A percentile compares a stretch with the other conserved stretches of the same genome.
phyloP scores from a whole-genome alignment of 2,113 vertebrate genomes.

The Anser brachyrhynchus region DNA sequence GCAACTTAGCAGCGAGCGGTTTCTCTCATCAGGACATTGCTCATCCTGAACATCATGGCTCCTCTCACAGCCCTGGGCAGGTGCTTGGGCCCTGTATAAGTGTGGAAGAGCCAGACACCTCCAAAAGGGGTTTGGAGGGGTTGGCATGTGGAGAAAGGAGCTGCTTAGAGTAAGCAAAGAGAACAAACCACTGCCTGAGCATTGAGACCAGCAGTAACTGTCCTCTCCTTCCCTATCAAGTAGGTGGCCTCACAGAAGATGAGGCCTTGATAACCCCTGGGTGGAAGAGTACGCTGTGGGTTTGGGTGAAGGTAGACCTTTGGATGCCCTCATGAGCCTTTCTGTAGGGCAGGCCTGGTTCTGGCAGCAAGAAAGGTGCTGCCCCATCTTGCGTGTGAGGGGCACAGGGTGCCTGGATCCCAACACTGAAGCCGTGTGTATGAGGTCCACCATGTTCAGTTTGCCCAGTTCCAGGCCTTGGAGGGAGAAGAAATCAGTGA shows the following conservation, averaged over 20 bases:
- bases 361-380: neutral
- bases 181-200: neutral
- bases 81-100: neutral
- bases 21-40: neutral
- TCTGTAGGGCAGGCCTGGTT: neutral
- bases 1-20: neutral
- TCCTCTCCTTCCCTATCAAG: neutral
- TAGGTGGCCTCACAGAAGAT: neutral
- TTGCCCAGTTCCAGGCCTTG: neutral
- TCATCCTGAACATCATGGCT: neutral
- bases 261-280: neutral
- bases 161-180: neutral
- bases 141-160: neutral
- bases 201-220: neutral
- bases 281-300: neutral
- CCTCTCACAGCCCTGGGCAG: neutral
- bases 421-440: neutral
- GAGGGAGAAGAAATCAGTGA: neutral
- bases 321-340: accelerated
- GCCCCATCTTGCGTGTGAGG: neutral
- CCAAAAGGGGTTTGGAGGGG: neutral
- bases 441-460: neutral
- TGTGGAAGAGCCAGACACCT: too few relatives aligned
- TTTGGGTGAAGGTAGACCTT: neutral
- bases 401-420: too few relatives aligned